phyloP scores from a whole-genome alignment of 1,140 invertebrate genomes.

The Drosophila seguyi region DNA sequence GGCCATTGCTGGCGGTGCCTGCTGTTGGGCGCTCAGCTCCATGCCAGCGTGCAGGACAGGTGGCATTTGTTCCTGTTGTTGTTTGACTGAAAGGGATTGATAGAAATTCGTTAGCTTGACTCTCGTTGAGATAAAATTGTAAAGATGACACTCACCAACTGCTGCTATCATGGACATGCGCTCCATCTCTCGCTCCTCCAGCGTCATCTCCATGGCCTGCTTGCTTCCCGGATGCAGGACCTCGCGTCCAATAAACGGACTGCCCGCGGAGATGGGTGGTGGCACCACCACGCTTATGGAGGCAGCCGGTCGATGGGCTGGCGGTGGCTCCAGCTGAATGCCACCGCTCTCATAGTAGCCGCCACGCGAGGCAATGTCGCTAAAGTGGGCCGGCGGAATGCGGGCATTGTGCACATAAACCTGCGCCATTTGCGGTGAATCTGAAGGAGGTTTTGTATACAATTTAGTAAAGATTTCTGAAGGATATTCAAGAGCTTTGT shows the following conservation, averaged over 20 bases:
- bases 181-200: constrained; percentile 75
- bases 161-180: constrained; percentile 67
- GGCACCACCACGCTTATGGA: constrained; percentile 85
- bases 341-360: constrained; percentile 61
- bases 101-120: neutral
- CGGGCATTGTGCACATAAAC: constrained; percentile 87
- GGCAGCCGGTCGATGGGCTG: constrained; percentile 87
- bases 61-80: constrained; percentile 59
- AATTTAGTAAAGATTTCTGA: neutral
- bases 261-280: constrained; percentile 78
- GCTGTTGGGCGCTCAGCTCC: constrained; percentile 60
- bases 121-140: too few relatives aligned
- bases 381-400: constrained; percentile 85
- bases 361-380: constrained; percentile 75
- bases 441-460: constrained; percentile 54
- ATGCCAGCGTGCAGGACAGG: constrained; percentile 55
- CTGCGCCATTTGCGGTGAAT: constrained; percentile 90
- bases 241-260: constrained; percentile 86
- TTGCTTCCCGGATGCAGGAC: constrained; percentile 76
- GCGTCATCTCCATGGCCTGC: constrained; percentile 71
- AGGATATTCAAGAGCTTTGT: too few relatives aligned
- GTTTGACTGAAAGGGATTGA: constrained; percentile 43
- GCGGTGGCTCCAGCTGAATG: constrained; percentile 87
- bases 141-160: constrained; percentile 50
- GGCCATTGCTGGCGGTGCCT: constrained; percentile 89